Evolutionary conservation across 2,888 invertebrate genomes (phyloP), one percentile per base, ranked within the genome.

Genomic region (Andrena camellia): DNA sequence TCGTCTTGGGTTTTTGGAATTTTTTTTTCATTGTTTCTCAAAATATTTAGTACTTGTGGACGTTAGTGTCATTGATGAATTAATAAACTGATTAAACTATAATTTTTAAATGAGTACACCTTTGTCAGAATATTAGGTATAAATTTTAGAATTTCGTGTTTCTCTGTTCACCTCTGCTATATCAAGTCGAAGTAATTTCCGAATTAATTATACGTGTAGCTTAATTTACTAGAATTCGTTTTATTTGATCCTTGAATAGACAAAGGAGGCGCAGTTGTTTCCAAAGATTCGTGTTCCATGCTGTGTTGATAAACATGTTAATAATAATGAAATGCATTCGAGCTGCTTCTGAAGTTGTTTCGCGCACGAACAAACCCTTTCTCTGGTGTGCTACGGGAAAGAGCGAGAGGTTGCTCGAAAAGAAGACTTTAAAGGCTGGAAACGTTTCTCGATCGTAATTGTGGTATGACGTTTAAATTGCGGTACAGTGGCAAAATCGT

Each of bases 401-500:
- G 82, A 42, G 42, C 42, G 76, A 64, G 33, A 60, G 66, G 59
- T 31, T 68, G 57, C 60, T 52, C 67, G 76, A 60, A 42, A 33
- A 60, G 72, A 69, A 69, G 68, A 57, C 64, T 73, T 83, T 72
- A 69, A 60, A 69, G 76, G 64, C 72, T 81, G 62, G 23, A 66
- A 69, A 81, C 75, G 81, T 82, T 81, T 68, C 82, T 81, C 64
- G 72, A 72, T 77, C 72, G 83, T 83, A 83, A 83, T 83, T 81
- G 77, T 69, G 67, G 77, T 69, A 54, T 72, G 83, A 81, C 82
- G 77, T 82, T 82, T 82, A 83, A 83, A 83, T 83, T 83, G 83
- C 83, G n/a, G 76, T 60, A 72, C 82, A 76, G 83, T 83, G 82
- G 82, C 76, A 83, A 81, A 83, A 83, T 83, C 82, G 82, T 68